These are phyloP conservation scores for Dexiosoma caninum DNA, from an alignment of 2,888 invertebrate species.

Conservation along the genomic window DNA sequence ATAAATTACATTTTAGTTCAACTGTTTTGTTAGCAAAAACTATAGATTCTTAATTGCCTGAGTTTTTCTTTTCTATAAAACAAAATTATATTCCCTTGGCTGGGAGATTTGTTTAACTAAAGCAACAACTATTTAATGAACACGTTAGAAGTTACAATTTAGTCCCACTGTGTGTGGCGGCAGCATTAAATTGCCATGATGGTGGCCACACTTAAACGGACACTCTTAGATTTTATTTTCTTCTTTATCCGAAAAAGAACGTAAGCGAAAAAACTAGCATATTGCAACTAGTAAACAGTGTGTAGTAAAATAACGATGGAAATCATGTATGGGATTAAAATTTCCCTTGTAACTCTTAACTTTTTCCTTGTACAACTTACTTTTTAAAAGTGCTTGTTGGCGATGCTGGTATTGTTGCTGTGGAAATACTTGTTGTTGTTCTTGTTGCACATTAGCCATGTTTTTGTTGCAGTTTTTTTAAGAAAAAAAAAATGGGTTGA, in stretches of 20 bases:
- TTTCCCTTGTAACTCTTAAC: background rate
- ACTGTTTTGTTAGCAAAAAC: too few relatives aligned
- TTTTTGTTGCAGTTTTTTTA: slow-evolving; percentile 20
- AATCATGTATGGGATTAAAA: background rate
- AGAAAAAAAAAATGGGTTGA: background rate
- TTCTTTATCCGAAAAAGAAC: too few relatives aligned
- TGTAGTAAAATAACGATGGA: background rate
- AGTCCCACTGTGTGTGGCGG: background rate
- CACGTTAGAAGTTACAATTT: too few relatives aligned
- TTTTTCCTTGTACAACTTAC: slow-evolving; percentile 29
- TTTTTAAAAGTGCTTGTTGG: slow-evolving; percentile 41
- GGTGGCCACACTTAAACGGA: slow-evolving; percentile 24
- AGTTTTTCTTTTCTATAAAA: too few relatives aligned
- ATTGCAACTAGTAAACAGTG: background rate
- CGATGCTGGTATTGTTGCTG: slow-evolving; percentile 31
- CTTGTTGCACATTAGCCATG: slow-evolving; percentile 60
- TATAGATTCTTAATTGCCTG: too few relatives aligned
- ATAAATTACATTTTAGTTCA: too few relatives aligned
- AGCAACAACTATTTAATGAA: too few relatives aligned
- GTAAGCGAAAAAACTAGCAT: too few relatives aligned
- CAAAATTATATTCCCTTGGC: too few relatives aligned
- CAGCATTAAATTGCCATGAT: slow-evolving; percentile 16
- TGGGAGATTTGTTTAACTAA: too few relatives aligned
- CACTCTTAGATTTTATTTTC: too few relatives aligned
- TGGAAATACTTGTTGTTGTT: slow-evolving; percentile 20